Conservation (phyloP, 2,888 invertebrate genomes). For the Ennomos quercinarius region DNA sequence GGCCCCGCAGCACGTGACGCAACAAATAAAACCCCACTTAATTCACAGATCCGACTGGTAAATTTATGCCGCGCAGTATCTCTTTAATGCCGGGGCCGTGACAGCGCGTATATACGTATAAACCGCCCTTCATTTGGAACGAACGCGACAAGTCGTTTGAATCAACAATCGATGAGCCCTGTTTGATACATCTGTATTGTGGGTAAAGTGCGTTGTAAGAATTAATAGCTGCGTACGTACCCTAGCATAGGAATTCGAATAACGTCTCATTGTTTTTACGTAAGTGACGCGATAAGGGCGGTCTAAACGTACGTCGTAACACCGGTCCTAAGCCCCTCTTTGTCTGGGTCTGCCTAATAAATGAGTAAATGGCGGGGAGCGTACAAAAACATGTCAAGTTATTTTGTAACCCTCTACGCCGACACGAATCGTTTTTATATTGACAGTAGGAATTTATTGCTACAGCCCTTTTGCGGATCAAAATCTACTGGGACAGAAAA, state of each 20-base stretch:
- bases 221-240: conserved; percentile 43
- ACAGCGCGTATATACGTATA: conserved; percentile 73
- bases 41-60: conserved; percentile 75
- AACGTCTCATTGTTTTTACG: conserved; percentile 32
- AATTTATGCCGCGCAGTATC: conserved; percentile 81
- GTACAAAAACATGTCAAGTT: conserved; percentile 22
- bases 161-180: conserved; percentile 63
- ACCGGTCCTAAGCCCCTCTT: conserved; percentile 17
- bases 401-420: conserved; percentile 14
- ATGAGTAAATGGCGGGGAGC: conserved; percentile 17
- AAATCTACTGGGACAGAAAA: conserved; percentile 1
- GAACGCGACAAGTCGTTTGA: conserved; percentile 65
- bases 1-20: conserved; percentile 70
- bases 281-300: conserved; percentile 26
- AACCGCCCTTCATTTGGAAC: conserved; percentile 63
- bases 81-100: conserved; percentile 79
- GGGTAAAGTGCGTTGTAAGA: conserved; percentile 44
- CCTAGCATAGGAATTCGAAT: conserved; percentile 42
- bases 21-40: conserved; percentile 83
- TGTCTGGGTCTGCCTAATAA: conserved; percentile 19
- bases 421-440: conserved; percentile 14
- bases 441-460: conserved; percentile 17
- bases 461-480: conserved; percentile 7
- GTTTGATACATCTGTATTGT: conserved; percentile 48
- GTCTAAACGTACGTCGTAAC: conserved; percentile 16